phyloP scores from a whole-genome alignment of 2,888 invertebrate species.

The Drosophila mimica region DNA sequence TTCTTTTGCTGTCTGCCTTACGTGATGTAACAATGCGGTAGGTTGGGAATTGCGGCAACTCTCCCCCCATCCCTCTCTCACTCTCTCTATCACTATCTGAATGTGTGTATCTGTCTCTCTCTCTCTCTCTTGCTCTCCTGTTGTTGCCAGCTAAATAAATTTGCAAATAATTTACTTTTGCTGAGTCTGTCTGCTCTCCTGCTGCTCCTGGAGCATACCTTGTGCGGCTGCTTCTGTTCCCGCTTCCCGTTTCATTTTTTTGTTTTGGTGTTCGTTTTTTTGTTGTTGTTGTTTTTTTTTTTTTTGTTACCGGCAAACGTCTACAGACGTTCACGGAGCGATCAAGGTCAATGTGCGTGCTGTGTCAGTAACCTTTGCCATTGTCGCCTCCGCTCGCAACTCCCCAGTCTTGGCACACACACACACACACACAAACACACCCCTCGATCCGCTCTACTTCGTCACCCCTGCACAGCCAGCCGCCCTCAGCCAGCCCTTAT shows the following conservation, averaged over 20 bases:
- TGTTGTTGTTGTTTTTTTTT: no score
- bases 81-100: not conserved
- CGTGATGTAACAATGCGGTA: constrained; percentile 76
- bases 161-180: constrained; percentile 74
- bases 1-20: constrained; percentile 57
- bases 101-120: not conserved
- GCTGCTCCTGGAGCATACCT: constrained; percentile 19
- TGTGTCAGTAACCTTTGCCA: constrained; percentile 81
- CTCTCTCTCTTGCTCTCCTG: not conserved
- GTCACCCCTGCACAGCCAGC: constrained; percentile 6
- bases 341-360: constrained; percentile 81
- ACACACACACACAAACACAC: constrained; percentile 36
- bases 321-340: constrained; percentile 59
- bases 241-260: constrained; percentile 7
- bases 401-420: constrained; percentile 44
- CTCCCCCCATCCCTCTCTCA: not conserved
- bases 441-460: constrained; percentile 37
- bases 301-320: constrained; percentile 33
- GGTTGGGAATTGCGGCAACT: constrained; percentile 64
- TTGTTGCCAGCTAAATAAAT: constrained; percentile 65
- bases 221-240: constrained; percentile 11
- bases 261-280: not conserved
- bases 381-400: constrained; percentile 59
- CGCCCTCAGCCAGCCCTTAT: constrained; percentile 33
- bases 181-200: constrained; percentile 31